Evolutionary conservation across 1,140 invertebrate species (phyloP).

Genomic region (Amphibalanus amphitrite): DNA sequence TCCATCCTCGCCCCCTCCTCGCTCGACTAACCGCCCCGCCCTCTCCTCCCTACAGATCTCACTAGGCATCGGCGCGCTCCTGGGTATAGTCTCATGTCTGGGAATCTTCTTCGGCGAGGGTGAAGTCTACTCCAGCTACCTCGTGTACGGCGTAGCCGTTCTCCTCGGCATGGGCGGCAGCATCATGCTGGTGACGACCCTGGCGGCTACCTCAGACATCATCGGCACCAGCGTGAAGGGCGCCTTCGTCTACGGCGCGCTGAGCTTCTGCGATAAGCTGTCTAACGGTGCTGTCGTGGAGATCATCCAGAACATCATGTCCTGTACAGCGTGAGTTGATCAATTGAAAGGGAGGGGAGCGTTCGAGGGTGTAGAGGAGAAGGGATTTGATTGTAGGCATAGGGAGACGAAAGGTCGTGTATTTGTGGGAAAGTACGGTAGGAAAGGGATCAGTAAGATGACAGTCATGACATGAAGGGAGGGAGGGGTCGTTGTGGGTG

Average conservation of each 20-base stretch:
- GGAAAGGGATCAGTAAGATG: too few relatives aligned
- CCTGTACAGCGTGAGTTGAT: slow-evolving; percentile 7
- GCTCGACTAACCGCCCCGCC: too few relatives aligned
- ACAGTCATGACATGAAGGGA: too few relatives aligned
- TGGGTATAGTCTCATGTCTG: slow-evolving; percentile 10
- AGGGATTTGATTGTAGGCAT: neutral
- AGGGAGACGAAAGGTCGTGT: too few relatives aligned
- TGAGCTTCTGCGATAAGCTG: slow-evolving; percentile 90
- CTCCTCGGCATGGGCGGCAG: slow-evolving; percentile 66
- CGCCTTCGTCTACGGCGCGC: slow-evolving; percentile 89
- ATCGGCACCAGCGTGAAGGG: slow-evolving; percentile 69
- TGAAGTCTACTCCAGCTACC: slow-evolving; percentile 37
- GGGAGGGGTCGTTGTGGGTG: too few relatives aligned
- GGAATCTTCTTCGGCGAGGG: slow-evolving; percentile 30
- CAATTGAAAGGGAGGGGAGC: too few relatives aligned
- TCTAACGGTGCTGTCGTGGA: slow-evolving; percentile 69
- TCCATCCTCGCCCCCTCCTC: too few relatives aligned
- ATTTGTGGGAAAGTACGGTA: too few relatives aligned
- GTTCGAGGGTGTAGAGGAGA: too few relatives aligned
- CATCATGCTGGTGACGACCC: slow-evolving; percentile 70
- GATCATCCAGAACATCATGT: slow-evolving; percentile 44
- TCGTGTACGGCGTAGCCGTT: slow-evolving; percentile 52
- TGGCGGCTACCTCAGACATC: slow-evolving; percentile 74
- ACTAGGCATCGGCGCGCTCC: slow-evolving; percentile 12
- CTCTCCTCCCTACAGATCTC: slow-evolving; percentile 10